phyloP scores from a whole-genome alignment of 2,113 vertebrate genomes.

The Podarcis raffonei region DNA sequence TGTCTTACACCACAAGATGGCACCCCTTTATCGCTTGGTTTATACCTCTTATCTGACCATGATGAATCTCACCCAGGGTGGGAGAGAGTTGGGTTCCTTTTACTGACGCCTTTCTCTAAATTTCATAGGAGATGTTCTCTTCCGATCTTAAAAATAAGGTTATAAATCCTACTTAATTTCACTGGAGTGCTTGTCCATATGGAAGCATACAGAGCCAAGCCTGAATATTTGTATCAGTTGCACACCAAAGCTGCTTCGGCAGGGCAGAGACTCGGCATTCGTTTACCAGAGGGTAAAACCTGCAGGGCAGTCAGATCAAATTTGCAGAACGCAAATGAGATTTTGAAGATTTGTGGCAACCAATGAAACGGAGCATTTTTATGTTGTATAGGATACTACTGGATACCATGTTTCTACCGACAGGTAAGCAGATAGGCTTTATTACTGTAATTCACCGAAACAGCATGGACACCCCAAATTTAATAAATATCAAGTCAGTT shows the following conservation, averaged over 20 bases:
- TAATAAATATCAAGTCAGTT: neutral
- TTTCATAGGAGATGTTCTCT: no score
- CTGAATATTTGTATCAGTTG: no score
- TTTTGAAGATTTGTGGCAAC: neutral
- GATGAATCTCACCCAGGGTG: neutral
- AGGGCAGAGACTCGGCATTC: constrained; percentile 3
- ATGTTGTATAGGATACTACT: neutral
- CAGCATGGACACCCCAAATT: neutral
- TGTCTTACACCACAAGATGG: neutral
- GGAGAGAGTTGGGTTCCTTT: no score
- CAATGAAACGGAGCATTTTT: neutral
- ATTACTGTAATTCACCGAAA: neutral
- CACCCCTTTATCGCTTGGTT: neutral
- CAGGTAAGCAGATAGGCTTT: neutral
- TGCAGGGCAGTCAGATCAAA: neutral
- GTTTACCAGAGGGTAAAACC: neutral
- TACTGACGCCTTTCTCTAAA: no score
- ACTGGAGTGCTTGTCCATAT: no score
- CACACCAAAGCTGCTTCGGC: no score
- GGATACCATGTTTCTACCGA: neutral
- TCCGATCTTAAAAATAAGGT: no score
- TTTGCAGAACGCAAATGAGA: neutral
- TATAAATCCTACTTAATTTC: no score
- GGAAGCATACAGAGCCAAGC: no score
- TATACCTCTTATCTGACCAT: neutral